Conservation (phyloP, 2,113 vertebrate genomes). For the Panthera tigris region DNA sequence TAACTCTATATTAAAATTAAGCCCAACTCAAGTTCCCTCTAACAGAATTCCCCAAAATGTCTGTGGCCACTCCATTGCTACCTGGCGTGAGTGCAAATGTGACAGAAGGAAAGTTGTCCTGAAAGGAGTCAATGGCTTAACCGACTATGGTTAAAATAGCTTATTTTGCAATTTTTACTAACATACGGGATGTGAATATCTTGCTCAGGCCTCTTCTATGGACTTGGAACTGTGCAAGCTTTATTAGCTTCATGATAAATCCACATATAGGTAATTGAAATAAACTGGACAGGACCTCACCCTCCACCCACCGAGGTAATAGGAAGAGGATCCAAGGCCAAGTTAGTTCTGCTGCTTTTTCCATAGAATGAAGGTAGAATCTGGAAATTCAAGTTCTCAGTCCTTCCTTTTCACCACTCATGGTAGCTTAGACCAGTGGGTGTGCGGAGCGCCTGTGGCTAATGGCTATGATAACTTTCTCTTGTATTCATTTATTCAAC, state of each 20-base stretch:
- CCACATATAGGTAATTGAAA: background rate
- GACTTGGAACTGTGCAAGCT: background rate
- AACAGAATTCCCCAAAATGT: background rate
- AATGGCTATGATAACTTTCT: conserved; percentile 20
- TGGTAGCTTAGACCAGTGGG: background rate
- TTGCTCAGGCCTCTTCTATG: background rate
- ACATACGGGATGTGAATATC: background rate
- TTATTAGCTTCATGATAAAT: conserved; percentile 11
- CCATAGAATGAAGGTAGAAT: background rate
- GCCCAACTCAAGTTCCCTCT: background rate
- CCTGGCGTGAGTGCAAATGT: background rate
- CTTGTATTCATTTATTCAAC: background rate
- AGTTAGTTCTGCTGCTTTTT: background rate
- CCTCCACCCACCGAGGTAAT: background rate
- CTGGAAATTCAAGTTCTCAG: background rate
- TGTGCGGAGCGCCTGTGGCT: background rate
- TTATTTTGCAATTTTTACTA: conserved; percentile 4
- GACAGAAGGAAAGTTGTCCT: background rate
- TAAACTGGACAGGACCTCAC: background rate
- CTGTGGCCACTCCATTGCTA: background rate
- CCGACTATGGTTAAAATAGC: background rate
- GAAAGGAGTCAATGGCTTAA: background rate
- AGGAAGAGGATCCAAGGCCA: background rate
- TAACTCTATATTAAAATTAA: conserved; percentile 5
- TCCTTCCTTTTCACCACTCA: background rate